Conservation (phyloP, 2,888 invertebrate species). For the Drosophila picticornis region DNA sequence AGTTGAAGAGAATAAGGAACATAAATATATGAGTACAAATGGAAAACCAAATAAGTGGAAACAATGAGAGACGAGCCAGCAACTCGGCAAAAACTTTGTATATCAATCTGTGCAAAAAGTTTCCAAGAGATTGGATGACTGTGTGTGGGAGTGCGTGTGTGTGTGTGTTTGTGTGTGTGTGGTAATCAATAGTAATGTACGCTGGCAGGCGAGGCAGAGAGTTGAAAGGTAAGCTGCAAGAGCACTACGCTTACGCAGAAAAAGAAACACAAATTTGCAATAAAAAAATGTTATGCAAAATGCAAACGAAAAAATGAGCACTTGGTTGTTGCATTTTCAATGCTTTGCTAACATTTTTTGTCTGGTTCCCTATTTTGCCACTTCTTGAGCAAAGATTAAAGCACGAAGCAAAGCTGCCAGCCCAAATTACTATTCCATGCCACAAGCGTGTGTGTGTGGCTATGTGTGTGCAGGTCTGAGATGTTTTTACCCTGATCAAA, state of each 20-base stretch:
- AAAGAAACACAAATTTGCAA: conserved; percentile 72
- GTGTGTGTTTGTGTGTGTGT: conserved; percentile 69
- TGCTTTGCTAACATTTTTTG: conserved; percentile 3
- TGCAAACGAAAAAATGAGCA: conserved; percentile 25
- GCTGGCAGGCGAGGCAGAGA: conserved; percentile 54
- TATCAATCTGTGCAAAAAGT: conserved; percentile 78
- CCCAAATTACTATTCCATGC: conserved; percentile 7
- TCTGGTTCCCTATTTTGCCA: neutral
- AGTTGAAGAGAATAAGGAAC: conserved; percentile 42
- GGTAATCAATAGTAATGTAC: conserved; percentile 79
- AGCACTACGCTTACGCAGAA: conserved; percentile 42
- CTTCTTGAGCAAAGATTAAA: neutral
- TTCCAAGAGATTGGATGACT: conserved; percentile 64
- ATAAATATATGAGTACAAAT: conserved; percentile 48
- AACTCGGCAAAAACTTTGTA: conserved; percentile 72
- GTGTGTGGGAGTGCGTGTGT: conserved; percentile 64
- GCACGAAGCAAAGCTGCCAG: conserved; percentile 20
- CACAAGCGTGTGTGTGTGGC: neutral
- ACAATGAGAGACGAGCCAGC: conserved; percentile 40
- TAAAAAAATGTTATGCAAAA: conserved; percentile 61
- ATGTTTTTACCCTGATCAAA: conserved; percentile 6
- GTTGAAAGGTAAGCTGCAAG: conserved; percentile 55
- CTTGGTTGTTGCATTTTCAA: conserved; percentile 24
- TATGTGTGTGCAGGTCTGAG: neutral
- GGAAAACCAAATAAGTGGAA: conserved; percentile 71